Base-by-base conservation (phyloP, 2,113 vertebrate species). In the Cololabis saira region DNA sequence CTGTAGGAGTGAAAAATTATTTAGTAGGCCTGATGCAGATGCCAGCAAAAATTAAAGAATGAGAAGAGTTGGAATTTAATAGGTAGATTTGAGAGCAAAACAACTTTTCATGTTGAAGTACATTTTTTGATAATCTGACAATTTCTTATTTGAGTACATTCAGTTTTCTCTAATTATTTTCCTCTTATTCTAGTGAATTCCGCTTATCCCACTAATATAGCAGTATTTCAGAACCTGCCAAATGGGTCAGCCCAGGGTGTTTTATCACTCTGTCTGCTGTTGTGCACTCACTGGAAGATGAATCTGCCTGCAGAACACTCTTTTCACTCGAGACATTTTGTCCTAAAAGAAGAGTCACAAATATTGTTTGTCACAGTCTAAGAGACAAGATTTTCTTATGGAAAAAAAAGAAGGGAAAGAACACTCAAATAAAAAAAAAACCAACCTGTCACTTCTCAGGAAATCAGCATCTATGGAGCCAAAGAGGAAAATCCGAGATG, bases 311-410 rank as follows among this genome's bases (percentile, higher is more conserved):
- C 67, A 73, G 71, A 76, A 71, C 54, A 55, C 6, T 47, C 10
- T 61, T 77, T 73, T 68, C 1, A 12, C 19, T 41, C 10, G 40
- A 82, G 67, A 79, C 69, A 56, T 71, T 80, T 75, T 85, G 66
- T 83, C 84, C 72, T 17, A 83, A 42, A 85, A n/a, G n/a, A 81
- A 82, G 76, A 80, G 67, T 85, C 78, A 73, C 67, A 79, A 60
- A 74, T 71, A 74, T 74, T 84, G 61, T 88, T 83, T 82, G 78
- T 82, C 60, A 77, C 66, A 47, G 66, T 56, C 47, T 69, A 52
- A 48, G 47, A 65, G 67, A 67, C 42, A 53, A 58, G 63, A 54
- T 21, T 50, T 58, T 71, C 43, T 53, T 51, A 33, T 44, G 30
- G 18, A 16, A 61, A 48, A 73, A 63, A n/a, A 52, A 54, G 47